Evolutionary conservation across 2,888 invertebrate species (phyloP).

Genomic region (Ectemnius lituratus): DNA sequence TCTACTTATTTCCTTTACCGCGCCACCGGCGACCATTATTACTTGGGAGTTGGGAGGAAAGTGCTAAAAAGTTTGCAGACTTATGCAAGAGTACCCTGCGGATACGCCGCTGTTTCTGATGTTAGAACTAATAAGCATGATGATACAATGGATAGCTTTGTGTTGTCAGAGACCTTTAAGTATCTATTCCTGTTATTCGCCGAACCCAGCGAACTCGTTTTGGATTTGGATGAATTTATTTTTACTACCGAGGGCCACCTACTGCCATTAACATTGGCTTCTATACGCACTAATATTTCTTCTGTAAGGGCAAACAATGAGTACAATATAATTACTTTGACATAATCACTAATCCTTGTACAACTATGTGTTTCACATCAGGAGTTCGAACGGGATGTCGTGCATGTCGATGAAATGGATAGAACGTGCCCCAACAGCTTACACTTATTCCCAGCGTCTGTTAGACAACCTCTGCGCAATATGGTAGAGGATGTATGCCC

Average conservation of each 20-base stretch:
- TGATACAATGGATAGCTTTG: slow-evolving; percentile 99
- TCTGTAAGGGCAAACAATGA: slow-evolving; percentile 72
- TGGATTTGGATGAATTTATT: slow-evolving; percentile 92
- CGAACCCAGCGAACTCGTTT: slow-evolving; percentile 89
- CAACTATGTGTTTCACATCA: slow-evolving; percentile 38
- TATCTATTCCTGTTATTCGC: slow-evolving; percentile 96
- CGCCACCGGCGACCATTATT: slow-evolving; percentile 97
- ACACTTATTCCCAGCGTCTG: slow-evolving; percentile 89
- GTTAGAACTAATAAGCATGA: slow-evolving; percentile 94
- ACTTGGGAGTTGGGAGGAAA: slow-evolving; percentile 93
- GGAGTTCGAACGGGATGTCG: slow-evolving; percentile 71
- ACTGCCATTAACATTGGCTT: slow-evolving; percentile 90
- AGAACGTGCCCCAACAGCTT: slow-evolving; percentile 92
- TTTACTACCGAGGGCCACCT: slow-evolving; percentile 98
- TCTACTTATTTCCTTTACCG: slow-evolving; percentile 98
- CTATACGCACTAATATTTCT: slow-evolving; percentile 81
- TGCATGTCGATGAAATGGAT: slow-evolving; percentile 82
- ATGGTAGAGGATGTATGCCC: slow-evolving; percentile 91
- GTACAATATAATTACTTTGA: too few species aligned
- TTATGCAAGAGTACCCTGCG: slow-evolving; percentile 95
- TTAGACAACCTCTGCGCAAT: slow-evolving; percentile 90
- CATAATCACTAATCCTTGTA: not conserved
- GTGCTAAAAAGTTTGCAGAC: slow-evolving; percentile 93
- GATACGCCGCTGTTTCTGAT: slow-evolving; percentile 98
- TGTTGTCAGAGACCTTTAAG: slow-evolving; percentile 98